Conservation (phyloP, 2,888 invertebrate genomes). For the Cremastinae sp. region DNA sequence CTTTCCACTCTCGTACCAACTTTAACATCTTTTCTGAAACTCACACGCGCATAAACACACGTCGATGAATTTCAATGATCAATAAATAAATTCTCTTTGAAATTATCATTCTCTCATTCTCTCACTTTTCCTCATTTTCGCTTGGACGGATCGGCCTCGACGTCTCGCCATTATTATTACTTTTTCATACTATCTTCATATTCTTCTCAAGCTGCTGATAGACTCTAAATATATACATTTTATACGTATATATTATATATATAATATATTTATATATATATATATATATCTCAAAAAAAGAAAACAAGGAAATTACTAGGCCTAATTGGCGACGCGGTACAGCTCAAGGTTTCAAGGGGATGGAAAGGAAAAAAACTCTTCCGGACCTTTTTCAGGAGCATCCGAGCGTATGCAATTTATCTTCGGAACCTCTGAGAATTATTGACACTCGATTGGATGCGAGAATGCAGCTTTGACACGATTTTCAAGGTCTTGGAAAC, state of each 20-base stretch:
- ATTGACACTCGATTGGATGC: too few species aligned
- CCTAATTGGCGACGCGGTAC: slow-evolving; percentile 78
- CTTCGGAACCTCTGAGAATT: too few species aligned
- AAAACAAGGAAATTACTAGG: slow-evolving; percentile 76
- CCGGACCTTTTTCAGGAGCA: slow-evolving; percentile 8
- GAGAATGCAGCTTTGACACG: too few species aligned
- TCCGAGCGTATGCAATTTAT: too few species aligned
- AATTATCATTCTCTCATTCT: slow-evolving; percentile 13
- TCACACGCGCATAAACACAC: slow-evolving; percentile 33
- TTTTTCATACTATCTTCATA: slow-evolving; percentile 48
- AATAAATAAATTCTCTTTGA: slow-evolving; percentile 51
- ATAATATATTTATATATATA: slow-evolving; percentile 48
- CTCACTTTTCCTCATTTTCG: slow-evolving; percentile 18
- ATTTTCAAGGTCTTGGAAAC: too few species aligned
- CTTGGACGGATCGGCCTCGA: slow-evolving; percentile 61
- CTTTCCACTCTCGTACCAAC: slow-evolving; percentile 12
- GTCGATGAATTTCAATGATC: slow-evolving; percentile 54
- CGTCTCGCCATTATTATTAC: slow-evolving; percentile 55
- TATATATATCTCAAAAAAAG: slow-evolving; percentile 69
- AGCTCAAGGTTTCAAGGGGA: slow-evolving; percentile 28
- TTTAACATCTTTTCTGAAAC: not conserved
- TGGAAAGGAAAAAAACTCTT: slow-evolving; percentile 2
- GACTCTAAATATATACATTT: slow-evolving; percentile 76
- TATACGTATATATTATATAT: slow-evolving; percentile 64
- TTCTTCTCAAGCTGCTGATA: slow-evolving; percentile 73